Conservation (phyloP, 2,888 invertebrate genomes). For the Cabera pusaria region DNA sequence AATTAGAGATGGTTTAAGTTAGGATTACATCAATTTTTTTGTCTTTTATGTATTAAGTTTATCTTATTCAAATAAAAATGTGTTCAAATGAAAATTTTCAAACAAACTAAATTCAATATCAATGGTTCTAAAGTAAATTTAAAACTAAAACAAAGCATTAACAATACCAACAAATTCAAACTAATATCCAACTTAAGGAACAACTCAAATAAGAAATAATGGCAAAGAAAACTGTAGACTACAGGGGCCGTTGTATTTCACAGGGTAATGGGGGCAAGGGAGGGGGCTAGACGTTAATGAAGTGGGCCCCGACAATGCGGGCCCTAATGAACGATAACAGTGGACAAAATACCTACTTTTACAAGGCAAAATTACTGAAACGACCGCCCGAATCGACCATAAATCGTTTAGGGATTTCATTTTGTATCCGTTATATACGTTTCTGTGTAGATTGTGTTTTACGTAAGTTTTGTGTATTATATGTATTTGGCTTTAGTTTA, state of each 20-base stretch:
- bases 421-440: constrained; percentile 27
- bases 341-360: constrained; percentile 30
- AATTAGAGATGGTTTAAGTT: too few species aligned
- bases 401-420: constrained; percentile 37
- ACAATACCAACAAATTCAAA: constrained; percentile 28
- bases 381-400: constrained; percentile 37
- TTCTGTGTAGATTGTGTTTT: too few species aligned
- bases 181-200: constrained; percentile 26
- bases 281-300: constrained; percentile 39
- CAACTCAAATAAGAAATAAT: constrained; percentile 31
- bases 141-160: too few species aligned
- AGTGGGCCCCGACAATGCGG: constrained; percentile 42
- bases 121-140: too few species aligned
- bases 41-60: too few species aligned
- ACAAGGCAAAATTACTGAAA: constrained; percentile 40
- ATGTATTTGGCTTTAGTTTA: too few species aligned
- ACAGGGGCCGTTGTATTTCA: constrained; percentile 26
- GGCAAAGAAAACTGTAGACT: constrained; percentile 26
- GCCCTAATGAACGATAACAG: constrained; percentile 49
- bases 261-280: constrained; percentile 24
- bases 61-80: too few species aligned
- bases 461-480: too few species aligned
- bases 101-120: too few species aligned
- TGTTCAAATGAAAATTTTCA: too few species aligned
- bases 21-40: too few species aligned